Conservation (phyloP, 2,888 invertebrate genomes). For the Tanypteryx hageni region DNA sequence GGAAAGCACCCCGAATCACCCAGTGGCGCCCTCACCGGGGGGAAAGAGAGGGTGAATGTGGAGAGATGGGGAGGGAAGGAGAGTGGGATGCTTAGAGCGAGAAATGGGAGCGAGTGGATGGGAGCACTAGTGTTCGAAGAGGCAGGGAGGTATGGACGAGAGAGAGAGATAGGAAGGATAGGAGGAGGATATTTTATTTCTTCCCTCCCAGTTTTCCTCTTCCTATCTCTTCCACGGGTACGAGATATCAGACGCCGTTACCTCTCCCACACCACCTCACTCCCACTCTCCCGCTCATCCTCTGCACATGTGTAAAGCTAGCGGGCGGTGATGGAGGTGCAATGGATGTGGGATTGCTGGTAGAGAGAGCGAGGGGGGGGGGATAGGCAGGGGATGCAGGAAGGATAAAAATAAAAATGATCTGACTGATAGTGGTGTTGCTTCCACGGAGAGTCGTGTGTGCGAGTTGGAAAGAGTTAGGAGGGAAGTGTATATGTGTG, state of each 20-base stretch:
- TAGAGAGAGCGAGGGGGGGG: not conserved
- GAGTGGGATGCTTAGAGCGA: too few species aligned
- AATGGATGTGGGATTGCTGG: not conserved
- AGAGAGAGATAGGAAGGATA: not conserved
- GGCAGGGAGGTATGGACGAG: too few species aligned
- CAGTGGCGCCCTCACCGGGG: constrained; percentile 43
- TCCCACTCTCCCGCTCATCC: not conserved
- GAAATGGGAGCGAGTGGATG: too few species aligned
- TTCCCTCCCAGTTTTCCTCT: not conserved
- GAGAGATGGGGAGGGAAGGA: too few species aligned
- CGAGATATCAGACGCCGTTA: too few species aligned
- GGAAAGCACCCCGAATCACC: constrained; percentile 57
- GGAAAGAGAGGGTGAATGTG: too few species aligned
- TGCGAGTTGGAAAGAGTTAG: too few species aligned
- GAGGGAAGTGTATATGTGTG: too few species aligned
- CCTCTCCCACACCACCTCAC: too few species aligned
- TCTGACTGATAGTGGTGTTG: not conserved
- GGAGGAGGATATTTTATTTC: not conserved
- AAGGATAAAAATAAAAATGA: not conserved
- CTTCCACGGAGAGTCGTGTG: too few species aligned
- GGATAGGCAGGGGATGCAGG: not conserved
- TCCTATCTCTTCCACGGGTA: too few species aligned
- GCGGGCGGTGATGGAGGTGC: not conserved
- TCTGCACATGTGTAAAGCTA: not conserved
- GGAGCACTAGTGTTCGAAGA: too few species aligned